Percentiles rank a stretch among this genome's conserved stretches.
Conservation (phyloP, 2,888 invertebrate genomes). For the Trissolcus japonicus region DNA sequence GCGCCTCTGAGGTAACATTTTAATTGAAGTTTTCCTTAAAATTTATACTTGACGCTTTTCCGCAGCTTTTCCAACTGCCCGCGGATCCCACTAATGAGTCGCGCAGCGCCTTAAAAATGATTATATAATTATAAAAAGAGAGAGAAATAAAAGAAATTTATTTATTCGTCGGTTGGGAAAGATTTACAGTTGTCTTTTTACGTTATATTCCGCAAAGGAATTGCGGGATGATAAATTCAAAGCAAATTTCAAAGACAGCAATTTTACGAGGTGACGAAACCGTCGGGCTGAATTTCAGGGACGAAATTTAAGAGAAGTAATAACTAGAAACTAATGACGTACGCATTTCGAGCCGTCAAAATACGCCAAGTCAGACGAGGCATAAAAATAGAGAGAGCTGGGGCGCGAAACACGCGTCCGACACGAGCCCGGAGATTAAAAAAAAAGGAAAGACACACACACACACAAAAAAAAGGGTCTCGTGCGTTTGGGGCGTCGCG, state of each 20-base stretch:
- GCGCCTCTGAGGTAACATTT: constrained; percentile 49
- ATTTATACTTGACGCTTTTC: constrained; percentile 35
- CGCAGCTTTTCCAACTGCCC: too few species aligned
- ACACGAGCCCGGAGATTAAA: constrained; percentile 49
- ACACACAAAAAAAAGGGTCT: constrained; percentile 36
- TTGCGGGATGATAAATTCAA: not conserved
- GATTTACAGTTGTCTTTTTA: not conserved
- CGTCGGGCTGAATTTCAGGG: constrained; percentile 8
- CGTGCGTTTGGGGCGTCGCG: constrained; percentile 12
- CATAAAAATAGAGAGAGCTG: constrained; percentile 40
- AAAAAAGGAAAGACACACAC: constrained; percentile 18
- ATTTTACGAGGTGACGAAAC: constrained; percentile 16
- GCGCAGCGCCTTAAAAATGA: too few species aligned
- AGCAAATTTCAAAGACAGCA: constrained; percentile 6
- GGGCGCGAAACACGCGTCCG: constrained; percentile 46
- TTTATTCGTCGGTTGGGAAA: too few species aligned
- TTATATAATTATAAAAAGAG: too few species aligned
- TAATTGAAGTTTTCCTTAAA: constrained; percentile 54
- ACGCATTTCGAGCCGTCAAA: constrained; percentile 38
- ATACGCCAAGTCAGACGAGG: constrained; percentile 36
- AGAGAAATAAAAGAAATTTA: too few species aligned
- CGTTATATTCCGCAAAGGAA: too few species aligned
- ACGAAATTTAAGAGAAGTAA: constrained; percentile 27
- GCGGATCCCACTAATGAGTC: too few species aligned
- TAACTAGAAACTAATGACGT: constrained; percentile 45